Evolutionary conservation across 2,113 vertebrate genomes (phyloP).

Genomic region (Platichthys stellatus): DNA sequence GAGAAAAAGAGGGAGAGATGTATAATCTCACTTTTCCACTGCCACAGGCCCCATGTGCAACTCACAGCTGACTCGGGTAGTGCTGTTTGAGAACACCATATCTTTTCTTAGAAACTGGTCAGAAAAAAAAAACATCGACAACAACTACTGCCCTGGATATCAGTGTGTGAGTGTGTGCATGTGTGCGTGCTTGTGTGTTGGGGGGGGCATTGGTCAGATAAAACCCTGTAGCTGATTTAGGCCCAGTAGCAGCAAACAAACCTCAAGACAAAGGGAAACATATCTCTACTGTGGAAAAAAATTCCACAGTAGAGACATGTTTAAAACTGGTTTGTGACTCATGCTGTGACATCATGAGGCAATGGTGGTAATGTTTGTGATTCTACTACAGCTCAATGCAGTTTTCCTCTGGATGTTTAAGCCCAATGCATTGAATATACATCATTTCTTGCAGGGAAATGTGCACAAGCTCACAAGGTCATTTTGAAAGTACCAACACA

Average conservation of each 20-base stretch:
- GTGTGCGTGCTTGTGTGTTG: background rate
- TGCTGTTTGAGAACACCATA: conserved; percentile 13
- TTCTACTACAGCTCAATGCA: background rate
- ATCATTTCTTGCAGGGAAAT: background rate
- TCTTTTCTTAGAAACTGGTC: conserved; percentile 18
- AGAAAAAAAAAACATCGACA: conserved; percentile 12
- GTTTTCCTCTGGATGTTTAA: background rate
- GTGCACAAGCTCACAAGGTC: background rate
- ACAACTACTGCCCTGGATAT: background rate
- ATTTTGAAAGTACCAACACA: background rate
- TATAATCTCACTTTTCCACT: conserved; percentile 26
- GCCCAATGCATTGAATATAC: no score
- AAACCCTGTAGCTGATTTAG: conserved; percentile 7
- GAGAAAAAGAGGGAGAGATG: no score
- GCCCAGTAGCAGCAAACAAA: conserved; percentile 2
- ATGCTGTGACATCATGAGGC: conserved; percentile 25
- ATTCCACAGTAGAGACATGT: conserved; percentile 54
- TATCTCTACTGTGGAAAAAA: conserved; percentile 29
- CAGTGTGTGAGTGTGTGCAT: background rate
- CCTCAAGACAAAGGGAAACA: conserved; percentile 11
- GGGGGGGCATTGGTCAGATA: background rate
- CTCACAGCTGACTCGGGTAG: conserved; percentile 13
- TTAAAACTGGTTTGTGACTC: conserved; percentile 57
- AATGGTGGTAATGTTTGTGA: background rate
- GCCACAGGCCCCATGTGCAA: background rate